Evolutionary conservation across 1,140 invertebrate species (phyloP), one percentile per base, ranked within the genome.

Genomic region (Oreohelix idahoensis): DNA sequence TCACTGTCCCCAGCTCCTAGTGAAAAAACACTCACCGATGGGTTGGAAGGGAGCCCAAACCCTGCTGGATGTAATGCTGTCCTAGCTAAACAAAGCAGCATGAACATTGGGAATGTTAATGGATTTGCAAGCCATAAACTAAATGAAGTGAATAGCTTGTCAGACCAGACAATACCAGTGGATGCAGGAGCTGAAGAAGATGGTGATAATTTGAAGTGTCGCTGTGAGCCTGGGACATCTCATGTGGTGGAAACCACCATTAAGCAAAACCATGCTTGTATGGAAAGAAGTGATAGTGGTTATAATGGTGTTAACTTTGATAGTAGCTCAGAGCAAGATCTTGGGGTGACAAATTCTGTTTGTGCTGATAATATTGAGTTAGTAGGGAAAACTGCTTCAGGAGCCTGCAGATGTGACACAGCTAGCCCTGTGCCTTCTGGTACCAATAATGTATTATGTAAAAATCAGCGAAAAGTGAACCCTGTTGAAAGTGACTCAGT

Each of bases 11-110:
- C 88, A 0, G 84, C 84, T 23, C n/a, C n/a, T n/a, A 83, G 84
- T 81, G 87, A 87, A 35, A 88, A 86, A 81, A 84, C 75, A 79
- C 76, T 53, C 79, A 58, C 13, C 15, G 29, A 66, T 32, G 63
- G 63, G 32, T 17, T 29, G 8, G 63, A 35, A 66, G n/a, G 20
- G n/a, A 66, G 29, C 63, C 8, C n/a, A 2, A 66, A 1, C n/a
- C 8, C 63, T 32, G 8, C n/a, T 32, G 63, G 8, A 32, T 4
- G 8, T 32, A n/a, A 11, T 10, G 29, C 4, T 66, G 2, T 32
- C 32, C 0, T 35, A 66, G 5, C n/a, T 32, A 66, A 66, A 66
- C n/a, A 66, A 32, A 35, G 5, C 63, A 58, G 51, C 23, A 15
- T 23, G 8, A 66, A 32, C 17, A 66, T 8, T 32, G n/a, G 17